phyloP scores from a whole-genome alignment of 1,140 invertebrate genomes.

The Drosophila leontia region DNA sequence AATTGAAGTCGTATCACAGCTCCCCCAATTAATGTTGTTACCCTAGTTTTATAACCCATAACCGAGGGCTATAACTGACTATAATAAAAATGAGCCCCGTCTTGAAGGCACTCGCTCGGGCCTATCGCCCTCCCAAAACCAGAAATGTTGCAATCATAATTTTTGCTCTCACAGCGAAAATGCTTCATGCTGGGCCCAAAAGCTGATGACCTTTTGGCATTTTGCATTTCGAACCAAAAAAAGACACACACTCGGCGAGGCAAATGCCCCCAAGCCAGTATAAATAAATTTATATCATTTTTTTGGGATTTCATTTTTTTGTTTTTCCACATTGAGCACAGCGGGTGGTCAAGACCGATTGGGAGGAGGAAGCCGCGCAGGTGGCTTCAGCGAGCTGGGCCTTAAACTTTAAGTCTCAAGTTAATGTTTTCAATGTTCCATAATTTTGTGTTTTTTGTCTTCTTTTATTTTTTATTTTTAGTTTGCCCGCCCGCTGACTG shows the following conservation, averaged over 20 bases:
- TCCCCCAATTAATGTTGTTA: constrained; percentile 36
- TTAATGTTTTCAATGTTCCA: constrained; percentile 66
- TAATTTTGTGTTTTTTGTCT: constrained; percentile 59
- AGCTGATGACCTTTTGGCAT: constrained; percentile 75
- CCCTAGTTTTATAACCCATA: constrained; percentile 46
- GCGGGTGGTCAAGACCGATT: constrained; percentile 51
- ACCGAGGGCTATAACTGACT: constrained; percentile 25
- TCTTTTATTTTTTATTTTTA: constrained; percentile 27
- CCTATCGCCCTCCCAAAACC: constrained; percentile 26
- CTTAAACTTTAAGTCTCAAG: constrained; percentile 47
- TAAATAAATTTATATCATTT: constrained; percentile 80
- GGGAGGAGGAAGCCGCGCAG: constrained; percentile 46
- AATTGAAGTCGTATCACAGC: constrained; percentile 36
- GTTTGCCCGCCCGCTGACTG: constrained; percentile 12
- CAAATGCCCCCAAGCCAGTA: constrained; percentile 62
- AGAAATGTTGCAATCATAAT: constrained; percentile 52
- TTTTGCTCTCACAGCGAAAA: constrained; percentile 42
- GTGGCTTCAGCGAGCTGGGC: constrained; percentile 56
- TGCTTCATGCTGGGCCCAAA: constrained; percentile 66
- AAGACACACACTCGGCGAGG: constrained; percentile 48
- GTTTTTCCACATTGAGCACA: constrained; percentile 34
- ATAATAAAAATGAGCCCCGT: constrained; percentile 32
- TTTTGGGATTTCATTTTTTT: constrained; percentile 46
- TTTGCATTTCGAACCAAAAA: constrained; percentile 58
- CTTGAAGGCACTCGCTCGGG: constrained; percentile 6